Base-by-base conservation (phyloP, 2,888 invertebrate genomes). In the Aphidoletes aphidimyza region DNA sequence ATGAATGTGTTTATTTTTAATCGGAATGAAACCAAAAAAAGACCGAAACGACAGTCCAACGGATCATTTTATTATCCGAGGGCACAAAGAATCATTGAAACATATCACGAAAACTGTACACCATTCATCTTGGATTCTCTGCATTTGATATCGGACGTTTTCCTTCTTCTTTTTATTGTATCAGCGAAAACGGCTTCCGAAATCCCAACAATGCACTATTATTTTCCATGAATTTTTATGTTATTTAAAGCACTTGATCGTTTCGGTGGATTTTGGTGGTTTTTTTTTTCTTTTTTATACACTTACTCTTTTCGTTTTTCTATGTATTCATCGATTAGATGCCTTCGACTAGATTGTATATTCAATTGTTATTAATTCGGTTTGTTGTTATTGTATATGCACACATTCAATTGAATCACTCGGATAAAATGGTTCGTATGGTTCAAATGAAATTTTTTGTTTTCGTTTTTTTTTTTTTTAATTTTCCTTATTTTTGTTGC, bases 11-110 rank as follows among this genome's bases (percentile, higher is more conserved):
- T 17, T 14, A 34, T 42, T 9, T 6, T 8, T 17, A 19, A 17
- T 8, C 2, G 17, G 3, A 19, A 14, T 11, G 17, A 47, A 47
- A 47, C 8, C 47, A 47, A 39, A 39, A 39, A 39, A 39, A 39
- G 6, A 39, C 39, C 5, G 11, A 54, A 54, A n/a, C 54, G 22
- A 30, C 69, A 30, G 17, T 69, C 30, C 30, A n/a, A n/a, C 30
- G 22, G 54, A 54, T 54, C 26, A 54, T n/a, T n/a, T n/a, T n/a
- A n/a, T 54, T 54, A 54, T 54, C 69, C 69, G 30, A 30, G 69
- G 14, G 42, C 6, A 42, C 6, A 30, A 69, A 69, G 17, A 54
- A 54, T 54, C 54, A 54, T 54, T 54, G n/a, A 22, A 22, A 69
- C 5, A 19, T n/a, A 69, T 69, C 69, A 34, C 69, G 34, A 69